Percentiles rank a stretch among this genome's conserved stretches.
Evolutionary conservation across 2,797 vertebrate species (phyloP).

Genomic region (Anolis apletophallus): DNA sequence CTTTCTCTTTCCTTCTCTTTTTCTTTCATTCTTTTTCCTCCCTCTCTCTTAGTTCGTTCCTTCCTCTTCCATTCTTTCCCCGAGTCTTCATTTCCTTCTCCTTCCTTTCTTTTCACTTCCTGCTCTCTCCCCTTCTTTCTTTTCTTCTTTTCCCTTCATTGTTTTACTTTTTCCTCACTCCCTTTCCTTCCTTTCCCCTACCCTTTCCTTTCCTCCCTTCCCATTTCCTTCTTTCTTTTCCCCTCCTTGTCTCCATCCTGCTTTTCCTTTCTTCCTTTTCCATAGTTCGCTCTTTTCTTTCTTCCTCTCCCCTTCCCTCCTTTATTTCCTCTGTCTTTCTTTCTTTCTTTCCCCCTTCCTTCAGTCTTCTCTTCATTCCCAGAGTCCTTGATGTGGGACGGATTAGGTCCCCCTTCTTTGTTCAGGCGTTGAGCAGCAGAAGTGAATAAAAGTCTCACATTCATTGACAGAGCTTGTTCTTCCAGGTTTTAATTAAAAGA

Average conservation of each 20-base stretch:
- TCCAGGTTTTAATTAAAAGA: too few relatives aligned
- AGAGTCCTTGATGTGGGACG: too few relatives aligned
- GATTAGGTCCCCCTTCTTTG: too few relatives aligned
- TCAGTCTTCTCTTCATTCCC: too few relatives aligned
- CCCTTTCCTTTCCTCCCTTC: neutral
- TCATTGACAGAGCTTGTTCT: too few relatives aligned
- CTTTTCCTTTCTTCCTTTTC: neutral
- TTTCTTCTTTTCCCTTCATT: neutral
- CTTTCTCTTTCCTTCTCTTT: too few relatives aligned
- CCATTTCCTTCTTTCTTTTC: neutral
- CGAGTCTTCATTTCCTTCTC: neutral
- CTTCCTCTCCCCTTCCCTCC: neutral
- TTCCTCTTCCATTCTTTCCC: neutral
- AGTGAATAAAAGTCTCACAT: too few relatives aligned
- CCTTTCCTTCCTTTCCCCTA: neutral
- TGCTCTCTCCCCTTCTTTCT: neutral
- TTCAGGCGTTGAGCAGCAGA: too few relatives aligned
- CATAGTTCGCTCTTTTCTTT: too few relatives aligned
- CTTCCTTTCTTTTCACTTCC: neutral
- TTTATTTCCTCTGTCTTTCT: neutral
- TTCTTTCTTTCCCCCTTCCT: neutral
- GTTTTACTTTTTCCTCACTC: neutral
- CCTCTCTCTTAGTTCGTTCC: neutral
- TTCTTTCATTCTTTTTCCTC: too few relatives aligned
- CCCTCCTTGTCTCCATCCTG: neutral